Conservation (phyloP, 2,888 invertebrate species). For the Lypha dubia region DNA sequence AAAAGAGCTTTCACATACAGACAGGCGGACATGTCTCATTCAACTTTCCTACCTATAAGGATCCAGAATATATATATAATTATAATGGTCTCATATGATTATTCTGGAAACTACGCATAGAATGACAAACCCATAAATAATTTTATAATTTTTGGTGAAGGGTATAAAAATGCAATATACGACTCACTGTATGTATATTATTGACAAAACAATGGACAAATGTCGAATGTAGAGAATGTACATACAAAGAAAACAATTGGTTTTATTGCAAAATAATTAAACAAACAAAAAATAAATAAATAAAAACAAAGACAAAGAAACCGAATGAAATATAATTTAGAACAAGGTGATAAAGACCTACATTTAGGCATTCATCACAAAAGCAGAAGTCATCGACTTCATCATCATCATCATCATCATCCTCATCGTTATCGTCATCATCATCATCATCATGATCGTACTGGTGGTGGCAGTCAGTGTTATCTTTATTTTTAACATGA, state of each 20-base stretch:
- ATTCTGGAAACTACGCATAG: no score
- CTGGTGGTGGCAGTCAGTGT: constrained; percentile 73
- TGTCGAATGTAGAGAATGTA: constrained; percentile 35
- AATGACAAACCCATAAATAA: no score
- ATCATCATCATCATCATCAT: constrained; percentile 74
- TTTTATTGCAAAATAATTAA: neutral
- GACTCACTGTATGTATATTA: no score
- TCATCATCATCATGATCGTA: constrained; percentile 73
- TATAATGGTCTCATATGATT: no score
- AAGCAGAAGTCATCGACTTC: constrained; percentile 88
- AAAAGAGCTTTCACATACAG: no score
- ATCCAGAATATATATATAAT: no score
- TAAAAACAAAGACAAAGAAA: no score
- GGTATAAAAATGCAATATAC: constrained; percentile 1
- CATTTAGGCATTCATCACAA: constrained; percentile 89
- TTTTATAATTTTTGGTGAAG: no score
- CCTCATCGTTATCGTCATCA: constrained; percentile 72
- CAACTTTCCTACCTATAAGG: no score
- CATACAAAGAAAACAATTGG: constrained; percentile 41
- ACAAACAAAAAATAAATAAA: no score
- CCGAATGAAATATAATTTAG: constrained; percentile 41
- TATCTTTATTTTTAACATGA: constrained; percentile 49
- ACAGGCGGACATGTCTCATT: no score
- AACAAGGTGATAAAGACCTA: constrained; percentile 76
- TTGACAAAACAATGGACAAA: constrained; percentile 54